Base-by-base conservation (phyloP, 1,140 invertebrate genomes). In the Drosophila santomea region DNA sequence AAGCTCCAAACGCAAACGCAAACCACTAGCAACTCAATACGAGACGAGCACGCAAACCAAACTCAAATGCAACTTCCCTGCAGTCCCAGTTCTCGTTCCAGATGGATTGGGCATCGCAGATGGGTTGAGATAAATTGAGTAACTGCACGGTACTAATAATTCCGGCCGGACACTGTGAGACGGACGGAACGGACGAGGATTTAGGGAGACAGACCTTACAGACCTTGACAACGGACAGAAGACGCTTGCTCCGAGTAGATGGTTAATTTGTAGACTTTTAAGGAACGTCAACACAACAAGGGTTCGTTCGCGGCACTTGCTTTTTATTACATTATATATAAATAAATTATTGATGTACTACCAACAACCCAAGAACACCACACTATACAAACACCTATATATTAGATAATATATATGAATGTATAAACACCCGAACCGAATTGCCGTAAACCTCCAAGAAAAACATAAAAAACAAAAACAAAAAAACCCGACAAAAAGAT, bases 281-380 rank as follows among this genome's bases (percentile, higher is more conserved):
- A 73, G 50, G 20, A 38, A 35, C 41, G 35, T 36, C 32, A 23
- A 56, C 25, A 47, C 25, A 47, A 39, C 14, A 25, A 43, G 32
- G 64, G 43, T 69, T 66, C 51, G 58, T 54, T 48, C 17, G 63
- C 14, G 35, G 45, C 52, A 64, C 52, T 57, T 57, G 60, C 67
- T 57, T 56, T 64, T 71, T 64, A 61, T 56, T 25, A 67, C 39
- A 66, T 66, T 52, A 45, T 25, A 51, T 38, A 45, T 38, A 51
- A 60, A 62, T 62, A 74, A 74, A 74, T 62, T 63, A 74, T 74
- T 74, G 32, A 73, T 74, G 71, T 74, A 62, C 17, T 73, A 62
- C 62, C 28, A 36, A 78, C 43, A 59, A 48, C 23, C 48, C 54
- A 79, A 11, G 32, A 48, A 62, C 20, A 58, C 17, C 7, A 43